Conservation (phyloP, 2,888 invertebrate genomes). For the Junonia oenone region DNA sequence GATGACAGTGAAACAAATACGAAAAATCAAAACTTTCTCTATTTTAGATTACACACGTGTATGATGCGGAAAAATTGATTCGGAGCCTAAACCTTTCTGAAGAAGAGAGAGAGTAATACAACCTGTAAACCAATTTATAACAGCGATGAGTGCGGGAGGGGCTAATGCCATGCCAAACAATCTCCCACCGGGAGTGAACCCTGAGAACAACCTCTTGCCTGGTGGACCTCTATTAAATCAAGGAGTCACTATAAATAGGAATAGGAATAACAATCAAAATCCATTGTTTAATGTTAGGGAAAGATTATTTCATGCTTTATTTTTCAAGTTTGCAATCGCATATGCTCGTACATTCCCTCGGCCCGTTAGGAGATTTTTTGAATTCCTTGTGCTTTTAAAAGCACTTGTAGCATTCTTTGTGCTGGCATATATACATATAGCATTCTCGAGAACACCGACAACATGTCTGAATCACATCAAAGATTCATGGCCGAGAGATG, state of each 20-base stretch:
- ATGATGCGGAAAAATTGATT: conserved; percentile 43
- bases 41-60: conserved; percentile 49
- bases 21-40: conserved; percentile 19
- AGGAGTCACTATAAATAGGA: conserved; percentile 71
- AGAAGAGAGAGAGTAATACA: conserved; percentile 1
- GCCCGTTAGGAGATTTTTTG: conserved; percentile 88
- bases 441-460: conserved; percentile 94
- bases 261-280: conserved; percentile 83
- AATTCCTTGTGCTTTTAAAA: conserved; percentile 89
- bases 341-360: conserved; percentile 95
- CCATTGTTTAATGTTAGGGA: conserved; percentile 92
- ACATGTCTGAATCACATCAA: conserved; percentile 94
- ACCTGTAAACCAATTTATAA: conserved; percentile 1
- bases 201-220: conserved; percentile 74
- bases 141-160: conserved; percentile 60
- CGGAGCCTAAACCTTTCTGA: not conserved
- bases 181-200: conserved; percentile 69
- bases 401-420: conserved; percentile 91
- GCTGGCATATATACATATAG: conserved; percentile 95
- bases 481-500: conserved; percentile 96
- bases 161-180: conserved; percentile 58
- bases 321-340: conserved; percentile 93
- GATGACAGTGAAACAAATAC: conserved; percentile 21
- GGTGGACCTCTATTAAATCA: conserved; percentile 77
- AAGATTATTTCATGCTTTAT: conserved; percentile 95